These are phyloP conservation scores for Lethocerus indicus DNA, from an alignment of 1,140 invertebrate genomes.

Conservation along the genomic window DNA sequence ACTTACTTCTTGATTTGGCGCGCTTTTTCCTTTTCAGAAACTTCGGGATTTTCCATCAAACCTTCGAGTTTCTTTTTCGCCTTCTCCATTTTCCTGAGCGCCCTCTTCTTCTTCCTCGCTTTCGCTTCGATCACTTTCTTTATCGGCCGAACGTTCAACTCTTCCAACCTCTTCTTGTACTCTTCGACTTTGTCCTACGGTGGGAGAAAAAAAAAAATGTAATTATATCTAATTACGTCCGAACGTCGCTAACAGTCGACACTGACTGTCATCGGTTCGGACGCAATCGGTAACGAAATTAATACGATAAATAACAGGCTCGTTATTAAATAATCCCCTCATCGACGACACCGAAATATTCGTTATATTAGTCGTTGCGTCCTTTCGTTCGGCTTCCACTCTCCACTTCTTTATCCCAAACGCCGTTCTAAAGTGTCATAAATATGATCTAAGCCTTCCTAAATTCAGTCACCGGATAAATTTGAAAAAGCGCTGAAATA, in stretches of 20 bases:
- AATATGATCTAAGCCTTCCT: too few relatives aligned
- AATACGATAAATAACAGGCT: too few relatives aligned
- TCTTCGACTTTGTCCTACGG: constrained; percentile 48
- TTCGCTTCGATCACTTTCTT: constrained; percentile 99
- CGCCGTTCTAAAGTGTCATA: too few relatives aligned
- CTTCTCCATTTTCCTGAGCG: constrained; percentile 70
- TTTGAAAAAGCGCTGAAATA: too few relatives aligned
- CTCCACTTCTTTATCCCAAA: too few relatives aligned
- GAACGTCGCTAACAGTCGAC: neutral
- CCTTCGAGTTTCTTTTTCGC: constrained; percentile 91
- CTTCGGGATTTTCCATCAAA: constrained; percentile 76
- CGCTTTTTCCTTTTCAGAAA: constrained; percentile 80
- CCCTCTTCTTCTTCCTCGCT: constrained; percentile 86
- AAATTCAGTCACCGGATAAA: too few relatives aligned
- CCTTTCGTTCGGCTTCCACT: too few relatives aligned
- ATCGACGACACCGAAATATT: too few relatives aligned
- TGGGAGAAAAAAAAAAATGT: neutral
- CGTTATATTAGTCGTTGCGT: too few relatives aligned
- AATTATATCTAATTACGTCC: neutral
- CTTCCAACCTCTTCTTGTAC: constrained; percentile 58
- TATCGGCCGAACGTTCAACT: constrained; percentile 84
- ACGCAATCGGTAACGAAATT: too few relatives aligned
- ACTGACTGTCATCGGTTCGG: too few relatives aligned
- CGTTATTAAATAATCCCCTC: too few relatives aligned
- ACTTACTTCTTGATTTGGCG: constrained; percentile 77